Base-by-base conservation (phyloP, 2,888 invertebrate species). In the Ceraclea dissimilis region DNA sequence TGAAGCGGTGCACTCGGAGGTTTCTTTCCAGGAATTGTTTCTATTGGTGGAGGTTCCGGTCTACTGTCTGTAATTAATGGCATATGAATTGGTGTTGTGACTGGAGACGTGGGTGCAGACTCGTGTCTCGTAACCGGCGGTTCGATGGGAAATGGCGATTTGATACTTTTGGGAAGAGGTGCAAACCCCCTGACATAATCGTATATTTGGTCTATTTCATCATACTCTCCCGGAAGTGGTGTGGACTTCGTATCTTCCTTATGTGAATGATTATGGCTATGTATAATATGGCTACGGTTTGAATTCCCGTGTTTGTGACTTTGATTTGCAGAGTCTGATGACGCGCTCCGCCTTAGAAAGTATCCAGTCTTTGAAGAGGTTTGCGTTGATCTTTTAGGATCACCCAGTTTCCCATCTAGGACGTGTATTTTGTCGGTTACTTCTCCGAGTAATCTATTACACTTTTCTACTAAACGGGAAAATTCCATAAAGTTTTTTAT, bases 141-240 rank as follows among this genome's bases (percentile, higher is more conserved):
- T 21, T 78, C 78, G 59, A 74, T 76, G 0, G 72, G 74, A 66
- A 84, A 85, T 0, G 84, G 84, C 1, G 84, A 82, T 66, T 84
- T 80, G 20, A 86, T 82, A 66, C 83, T 88, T 70, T 91, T 90
- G 4, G 94, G 93, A 22, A 93, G 79, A 1, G 93, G 93, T 51
- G 93, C 93, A 64, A 95, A 88, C 1, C 95, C 94, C 61, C 95
- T 80, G 0, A 96, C 93, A 70, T 95, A 96, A 69, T 94, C 93
- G 70, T 96, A 96, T 63, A 96, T 93, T 73, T 95, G 93, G 77
- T 96, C 95, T 64, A 96, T 93, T 73, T 96, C 94, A 65, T 94
- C 93, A 72, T 95, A 93, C 67, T 93, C 93, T 69, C 91, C 90
- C 26, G 85, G 80, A 60, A 73, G 74, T 17, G 74, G 69, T 1